Base-by-base conservation (phyloP, 2,888 invertebrate genomes). In the Drosophila rubida region DNA sequence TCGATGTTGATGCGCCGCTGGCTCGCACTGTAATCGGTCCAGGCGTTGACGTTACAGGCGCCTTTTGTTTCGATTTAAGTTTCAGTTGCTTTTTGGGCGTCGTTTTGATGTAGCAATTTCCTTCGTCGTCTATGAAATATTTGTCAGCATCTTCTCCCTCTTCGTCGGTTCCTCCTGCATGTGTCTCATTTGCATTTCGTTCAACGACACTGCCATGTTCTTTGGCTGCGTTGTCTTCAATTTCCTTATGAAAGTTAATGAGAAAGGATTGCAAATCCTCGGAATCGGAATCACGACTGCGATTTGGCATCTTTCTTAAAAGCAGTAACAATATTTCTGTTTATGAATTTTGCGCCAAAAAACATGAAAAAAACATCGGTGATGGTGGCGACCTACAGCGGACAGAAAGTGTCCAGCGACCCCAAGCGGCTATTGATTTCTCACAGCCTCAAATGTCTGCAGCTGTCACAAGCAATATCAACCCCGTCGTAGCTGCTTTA, bases 41-140 rank as follows among this genome's bases (percentile, higher is more conserved):
- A 5, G 39, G 37, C 14, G 44, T 16, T 25, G 55, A 23, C 2
- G 49, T 6, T 27, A 53, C 11, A 11, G 53, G n/a, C 4, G 65
- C 57, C 32, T 80, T 72, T 0, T 62, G 60, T 54, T 79, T 77
- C 42, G 59, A 65, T 37, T 69, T 81, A 3, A 77, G 44, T 22
- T 74, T 74, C 19, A 66, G 61, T 23, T 73, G 72, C 19, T 65
- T 77, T 42, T 94, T 94, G 3, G 94, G 94, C 35, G 94, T 94
- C 1, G 95, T 94, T 91, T 96, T 96, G 88, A 95, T 96, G 88
- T 97, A 97, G 90, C 96, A 97, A 76, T 96, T 95, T 0, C 96
- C 96, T 30, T 95, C 88, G 48, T 87, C 81, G 88, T 97, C 96
- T 22, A 97, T 95, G 90, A 95, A 97, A 88, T 96, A 96, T 1